Percentiles rank a stretch among this genome's conserved stretches.
phyloP scores from a whole-genome alignment of 2,888 invertebrate genomes.

The Cephus nigrinus region DNA sequence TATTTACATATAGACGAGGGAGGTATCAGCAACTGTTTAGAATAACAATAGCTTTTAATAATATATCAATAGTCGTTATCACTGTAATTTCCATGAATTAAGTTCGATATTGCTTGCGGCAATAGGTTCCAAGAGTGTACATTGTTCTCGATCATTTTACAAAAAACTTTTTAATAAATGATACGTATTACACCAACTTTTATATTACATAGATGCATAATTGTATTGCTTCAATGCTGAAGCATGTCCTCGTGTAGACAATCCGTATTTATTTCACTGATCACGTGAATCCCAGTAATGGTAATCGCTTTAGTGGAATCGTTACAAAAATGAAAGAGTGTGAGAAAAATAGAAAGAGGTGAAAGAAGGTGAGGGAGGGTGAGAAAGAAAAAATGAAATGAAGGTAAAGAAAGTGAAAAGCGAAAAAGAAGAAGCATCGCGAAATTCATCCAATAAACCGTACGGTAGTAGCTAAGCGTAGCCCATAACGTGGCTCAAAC shows the following conservation, averaged over 20 bases:
- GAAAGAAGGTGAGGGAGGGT: constrained; percentile 31
- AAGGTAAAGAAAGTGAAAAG: constrained; percentile 30
- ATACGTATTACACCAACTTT: not conserved
- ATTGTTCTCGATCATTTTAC: not conserved
- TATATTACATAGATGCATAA: not conserved
- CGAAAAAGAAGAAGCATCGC: constrained; percentile 9
- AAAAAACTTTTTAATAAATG: not conserved
- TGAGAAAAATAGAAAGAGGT: not conserved
- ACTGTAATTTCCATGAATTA: not conserved
- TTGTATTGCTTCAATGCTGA: constrained; percentile 15
- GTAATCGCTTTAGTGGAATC: constrained; percentile 3
- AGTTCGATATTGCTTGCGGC: not conserved
- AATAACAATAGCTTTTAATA: not conserved
- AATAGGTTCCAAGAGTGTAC: not conserved
- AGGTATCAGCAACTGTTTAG: not conserved
- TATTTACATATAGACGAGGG: not conserved
- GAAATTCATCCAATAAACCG: constrained; percentile 46
- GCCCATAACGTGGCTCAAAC: constrained; percentile 53
- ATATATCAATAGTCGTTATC: not conserved
- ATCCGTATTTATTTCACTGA: constrained; percentile 36
- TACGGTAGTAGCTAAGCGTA: constrained; percentile 55
- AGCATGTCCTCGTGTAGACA: constrained; percentile 51
- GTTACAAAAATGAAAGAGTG: not conserved
- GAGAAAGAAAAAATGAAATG: constrained; percentile 22
- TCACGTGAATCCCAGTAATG: constrained; percentile 1